Evolutionary conservation across 2,888 invertebrate species (phyloP).

Genomic region (Drosophila rubida): DNA sequence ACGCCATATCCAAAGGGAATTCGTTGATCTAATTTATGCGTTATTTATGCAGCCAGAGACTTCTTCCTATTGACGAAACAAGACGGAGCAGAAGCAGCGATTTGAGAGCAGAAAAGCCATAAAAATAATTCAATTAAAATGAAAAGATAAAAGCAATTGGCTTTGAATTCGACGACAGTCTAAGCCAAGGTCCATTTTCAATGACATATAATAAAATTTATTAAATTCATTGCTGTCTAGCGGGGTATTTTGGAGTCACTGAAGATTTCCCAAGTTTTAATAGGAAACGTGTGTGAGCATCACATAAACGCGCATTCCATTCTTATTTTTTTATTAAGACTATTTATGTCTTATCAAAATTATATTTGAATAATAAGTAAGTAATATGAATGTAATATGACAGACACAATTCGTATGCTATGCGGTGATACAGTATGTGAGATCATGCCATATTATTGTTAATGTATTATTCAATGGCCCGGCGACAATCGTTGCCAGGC

Average conservation of each 20-base stretch:
- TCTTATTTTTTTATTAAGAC: no score
- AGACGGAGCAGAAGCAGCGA: conserved; percentile 1
- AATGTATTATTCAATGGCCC: conserved; percentile 47
- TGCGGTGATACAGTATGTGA: no score
- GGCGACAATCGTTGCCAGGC: conserved; percentile 23
- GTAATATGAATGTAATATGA: no score
- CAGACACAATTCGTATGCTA: no score
- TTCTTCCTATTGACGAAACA: conserved; percentile 55
- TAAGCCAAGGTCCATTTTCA: neutral
- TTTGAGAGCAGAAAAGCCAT: conserved; percentile 30
- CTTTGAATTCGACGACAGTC: conserved; percentile 1
- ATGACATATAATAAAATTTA: neutral
- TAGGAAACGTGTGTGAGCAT: no score
- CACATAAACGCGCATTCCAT: no score
- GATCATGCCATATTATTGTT: no score
- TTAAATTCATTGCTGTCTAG: no score
- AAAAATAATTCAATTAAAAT: conserved; percentile 75
- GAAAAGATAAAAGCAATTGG: conserved; percentile 24
- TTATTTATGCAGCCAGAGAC: conserved; percentile 67
- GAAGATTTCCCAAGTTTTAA: no score
- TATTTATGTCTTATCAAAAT: no score
- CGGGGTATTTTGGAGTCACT: no score
- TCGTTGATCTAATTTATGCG: conserved; percentile 64
- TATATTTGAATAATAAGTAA: no score
- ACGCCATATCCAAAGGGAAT: conserved; percentile 39